Conservation (phyloP, 1,140 invertebrate species). For the Melanaphis sacchari region DNA sequence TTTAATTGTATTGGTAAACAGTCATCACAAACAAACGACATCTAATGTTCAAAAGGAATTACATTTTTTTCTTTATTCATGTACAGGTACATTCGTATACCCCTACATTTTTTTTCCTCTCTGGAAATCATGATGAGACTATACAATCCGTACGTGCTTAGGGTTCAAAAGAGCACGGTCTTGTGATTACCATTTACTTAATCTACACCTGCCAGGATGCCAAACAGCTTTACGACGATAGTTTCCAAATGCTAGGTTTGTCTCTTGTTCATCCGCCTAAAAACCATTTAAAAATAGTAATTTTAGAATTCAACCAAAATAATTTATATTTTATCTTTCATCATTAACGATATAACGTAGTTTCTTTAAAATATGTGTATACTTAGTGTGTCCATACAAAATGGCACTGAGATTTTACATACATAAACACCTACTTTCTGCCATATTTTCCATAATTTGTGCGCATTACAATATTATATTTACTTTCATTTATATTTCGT, state of each 20-base stretch:
- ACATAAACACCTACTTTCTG: neutral
- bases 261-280: neutral
- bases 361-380: neutral
- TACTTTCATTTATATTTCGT: neutral
- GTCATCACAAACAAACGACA: conserved; percentile 28
- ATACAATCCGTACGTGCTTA: conserved; percentile 28
- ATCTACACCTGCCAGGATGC: conserved; percentile 4
- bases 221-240: neutral
- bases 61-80: neutral
- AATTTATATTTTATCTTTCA: neutral
- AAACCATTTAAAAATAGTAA: neutral
- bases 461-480: neutral
- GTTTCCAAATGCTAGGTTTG: neutral
- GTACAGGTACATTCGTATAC: no score
- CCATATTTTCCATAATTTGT: neutral
- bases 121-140: conserved; percentile 33
- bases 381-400: neutral
- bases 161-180: neutral
- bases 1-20: conserved; percentile 20
- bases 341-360: neutral
- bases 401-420: neutral
- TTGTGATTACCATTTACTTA: conserved; percentile 44
- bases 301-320: neutral
- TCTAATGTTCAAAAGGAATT: neutral
- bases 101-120: neutral